Evolutionary conservation across 2,113 vertebrate species (phyloP), one percentile per base, ranked within the genome.

Genomic region (Urocynchramus pylzowi): DNA sequence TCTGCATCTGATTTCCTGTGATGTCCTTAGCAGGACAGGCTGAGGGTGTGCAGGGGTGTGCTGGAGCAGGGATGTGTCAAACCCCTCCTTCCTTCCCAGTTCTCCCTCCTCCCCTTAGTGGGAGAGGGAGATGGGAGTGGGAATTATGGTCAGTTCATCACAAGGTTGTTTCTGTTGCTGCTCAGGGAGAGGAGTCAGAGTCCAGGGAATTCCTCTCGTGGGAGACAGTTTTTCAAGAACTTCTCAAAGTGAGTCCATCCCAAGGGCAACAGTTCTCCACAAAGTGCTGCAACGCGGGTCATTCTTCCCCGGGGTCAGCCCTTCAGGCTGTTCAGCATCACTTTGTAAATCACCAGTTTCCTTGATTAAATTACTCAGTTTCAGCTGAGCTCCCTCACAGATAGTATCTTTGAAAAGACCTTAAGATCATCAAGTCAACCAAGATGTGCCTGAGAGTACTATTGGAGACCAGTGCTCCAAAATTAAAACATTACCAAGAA

Each of bases 271-370:
- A 57, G 26, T 21, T 57, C 60, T 50, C 13, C 44, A 21, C 52
- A 50, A 2, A 5, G 21, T 57, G 16, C 41, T 41, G 35, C 42
- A 24, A 2, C 0, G 0, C 26, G 26, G 35, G 26, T 21, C 52
- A 5, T 9, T 47, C 22, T 39, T 74, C n/a, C 20, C 30, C 0
- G 0, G 50, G n/a, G 26, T 41, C 63, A 35, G 61, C 22, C 44
- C 37, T 59, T 50, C 35, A 59, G 61, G 59, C 64, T 54, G 47
- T 22, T 35, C 26, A 89, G 49, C 30, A 22, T 76, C 31, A 11
- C 30, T 71, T 42, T 16, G 24, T 47, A 59, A 50, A 75, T 60
- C 37, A 14, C 44, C 50, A 3, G 30, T 65, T 88, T 73, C 73
- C 68, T 90, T 61, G 41, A 28, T 73, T 52, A 30, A 78, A 81